phyloP scores from a whole-genome alignment of 2,888 invertebrate genomes.

The Ophion slaviceki region DNA sequence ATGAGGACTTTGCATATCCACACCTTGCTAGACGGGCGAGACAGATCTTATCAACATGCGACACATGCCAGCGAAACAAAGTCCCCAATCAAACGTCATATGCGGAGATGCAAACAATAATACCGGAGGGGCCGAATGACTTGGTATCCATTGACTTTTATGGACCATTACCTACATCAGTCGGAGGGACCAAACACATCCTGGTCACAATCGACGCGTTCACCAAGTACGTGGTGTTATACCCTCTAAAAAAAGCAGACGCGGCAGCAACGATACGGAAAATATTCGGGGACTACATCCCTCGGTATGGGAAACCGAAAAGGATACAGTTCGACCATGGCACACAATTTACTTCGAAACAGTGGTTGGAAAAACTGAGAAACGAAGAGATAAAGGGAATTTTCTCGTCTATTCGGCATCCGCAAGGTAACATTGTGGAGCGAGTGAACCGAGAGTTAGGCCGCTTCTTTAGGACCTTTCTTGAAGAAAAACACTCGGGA shows the following conservation, averaged over 20 bases:
- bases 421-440: conserved; percentile 20
- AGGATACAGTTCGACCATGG: conserved; percentile 27
- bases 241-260: conserved; percentile 42
- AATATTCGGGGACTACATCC: conserved; percentile 52
- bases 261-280: conserved; percentile 40
- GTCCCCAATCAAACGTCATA: neutral
- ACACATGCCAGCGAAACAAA: conserved; percentile 50
- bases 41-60: conserved; percentile 4
- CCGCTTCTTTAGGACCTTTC: conserved; percentile 2
- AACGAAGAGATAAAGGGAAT: neutral
- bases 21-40: neutral
- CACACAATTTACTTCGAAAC: conserved; percentile 23
- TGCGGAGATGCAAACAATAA: conserved; percentile 8
- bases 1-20: conserved; percentile 7
- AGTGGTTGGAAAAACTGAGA: neutral
- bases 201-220: conserved; percentile 55
- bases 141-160: conserved; percentile 60
- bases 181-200: conserved; percentile 38
- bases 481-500: neutral
- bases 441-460: conserved; percentile 12
- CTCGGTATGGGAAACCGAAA: conserved; percentile 11
- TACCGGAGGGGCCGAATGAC: conserved; percentile 34
- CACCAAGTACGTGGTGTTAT: conserved; percentile 47
- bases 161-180: conserved; percentile 54
- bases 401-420: conserved; percentile 16